Base-by-base conservation (phyloP, 1,140 invertebrate genomes). In the Lysiphlebus fabarum region DNA sequence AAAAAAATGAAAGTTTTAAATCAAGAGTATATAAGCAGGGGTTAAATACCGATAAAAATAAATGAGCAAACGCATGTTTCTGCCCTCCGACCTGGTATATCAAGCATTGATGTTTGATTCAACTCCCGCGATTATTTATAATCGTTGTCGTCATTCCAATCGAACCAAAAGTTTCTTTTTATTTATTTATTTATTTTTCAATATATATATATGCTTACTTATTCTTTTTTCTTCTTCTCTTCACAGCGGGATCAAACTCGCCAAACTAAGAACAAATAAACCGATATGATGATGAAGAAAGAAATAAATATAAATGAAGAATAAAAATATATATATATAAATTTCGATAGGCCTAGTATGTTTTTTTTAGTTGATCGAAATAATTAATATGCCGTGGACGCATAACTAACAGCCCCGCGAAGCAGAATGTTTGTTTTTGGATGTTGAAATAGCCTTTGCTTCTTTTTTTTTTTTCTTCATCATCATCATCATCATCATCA, bases 331-430 rank as follows among this genome's bases (percentile, higher is more conserved):
- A 34, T 51, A 56, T n/a, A n/a, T n/a, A n/a, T 26, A 53, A 36
- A 26, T 26, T 26, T 26, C 17, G 17, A 26, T 26, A 26, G 17
- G 17, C 17, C 40, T 36, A 53, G 41, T 47, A 26, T 26, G 4
- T 48, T 38, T 51, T 53, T 51, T 40, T 49, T 41, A 45, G 48
- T 61, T 58, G 57, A 63, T 66, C 66, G 63, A 61, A 73, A 73
- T 73, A 74, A 73, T 73, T 73, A 73, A 74, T 73, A 73, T 72
- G 70, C 72, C 71, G 63, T 55, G 68, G 66, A 70, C 69, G 66
- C 66, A 73, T 73, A 73, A 74, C 71, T 70, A 73, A 74, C 69
- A 67, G 65, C 67, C 65, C 61, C 53, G 58, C 61, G 64, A 63
- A 62, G 64, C 67, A 67, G 64, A 69, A 59, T 68, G 72, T 73